Conservation (phyloP, 2,797 vertebrate species). For the Selene dorsalis region DNA sequence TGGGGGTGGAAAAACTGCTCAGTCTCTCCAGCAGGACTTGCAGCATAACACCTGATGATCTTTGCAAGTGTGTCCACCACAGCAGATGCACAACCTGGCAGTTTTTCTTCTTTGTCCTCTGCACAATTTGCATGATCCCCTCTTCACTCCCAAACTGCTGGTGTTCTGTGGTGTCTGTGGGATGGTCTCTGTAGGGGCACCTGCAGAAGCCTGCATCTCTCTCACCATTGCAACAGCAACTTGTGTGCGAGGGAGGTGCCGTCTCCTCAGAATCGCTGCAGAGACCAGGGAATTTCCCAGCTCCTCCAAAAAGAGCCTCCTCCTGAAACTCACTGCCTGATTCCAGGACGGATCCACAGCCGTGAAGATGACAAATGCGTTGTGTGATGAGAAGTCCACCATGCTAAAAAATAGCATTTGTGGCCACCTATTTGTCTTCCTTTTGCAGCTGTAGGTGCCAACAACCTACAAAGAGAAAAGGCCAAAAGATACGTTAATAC, state of each 20-base stretch:
- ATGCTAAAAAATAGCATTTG: background rate
- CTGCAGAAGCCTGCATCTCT: too few relatives aligned
- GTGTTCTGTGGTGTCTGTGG: background rate
- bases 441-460: constrained; percentile 4
- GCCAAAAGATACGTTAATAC: too few relatives aligned
- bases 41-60: background rate
- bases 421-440: background rate
- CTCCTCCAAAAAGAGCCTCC: background rate
- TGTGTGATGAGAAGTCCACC: too few relatives aligned
- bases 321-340: background rate
- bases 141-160: too few relatives aligned
- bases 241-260: too few relatives aligned
- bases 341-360: constrained; percentile 8
- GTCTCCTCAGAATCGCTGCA: background rate
- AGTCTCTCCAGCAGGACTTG: background rate
- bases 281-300: background rate
- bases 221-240: too few relatives aligned
- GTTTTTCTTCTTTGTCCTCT: too few relatives aligned
- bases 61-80: background rate
- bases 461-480: background rate
- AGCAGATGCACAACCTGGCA: background rate
- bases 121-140: too few relatives aligned
- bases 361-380: background rate
- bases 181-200: too few relatives aligned
- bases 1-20: too few relatives aligned